Conservation (phyloP, 2,888 invertebrate species). For the Amblyteles armatorius region DNA sequence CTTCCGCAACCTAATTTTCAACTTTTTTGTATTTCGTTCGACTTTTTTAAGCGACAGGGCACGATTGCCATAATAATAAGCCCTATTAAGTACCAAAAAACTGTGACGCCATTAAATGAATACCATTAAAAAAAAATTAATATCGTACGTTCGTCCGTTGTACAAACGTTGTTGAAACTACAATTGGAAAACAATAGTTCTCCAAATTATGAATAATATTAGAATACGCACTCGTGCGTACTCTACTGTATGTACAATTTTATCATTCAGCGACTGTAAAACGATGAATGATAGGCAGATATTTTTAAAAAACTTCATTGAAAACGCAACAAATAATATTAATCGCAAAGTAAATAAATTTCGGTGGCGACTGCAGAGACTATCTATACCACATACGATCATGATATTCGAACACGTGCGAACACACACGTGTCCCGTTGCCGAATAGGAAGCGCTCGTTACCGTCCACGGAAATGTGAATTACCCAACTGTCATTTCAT, state of each 20-base stretch:
- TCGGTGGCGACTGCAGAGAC: conserved; percentile 23
- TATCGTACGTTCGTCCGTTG: conserved; percentile 22
- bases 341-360: not conserved
- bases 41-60: conserved; percentile 38
- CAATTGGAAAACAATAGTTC: conserved; percentile 38
- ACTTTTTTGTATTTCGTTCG: not conserved
- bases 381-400: conserved; percentile 8
- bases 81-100: conserved; percentile 61
- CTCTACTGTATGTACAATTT: conserved; percentile 40
- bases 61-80: conserved; percentile 9
- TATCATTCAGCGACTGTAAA: conserved; percentile 32
- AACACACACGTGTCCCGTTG: conserved; percentile 22
- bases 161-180: conserved; percentile 10
- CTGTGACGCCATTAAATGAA: conserved; percentile 9
- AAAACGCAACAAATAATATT: conserved; percentile 29
- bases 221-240: conserved; percentile 27
- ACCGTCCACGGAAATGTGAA: conserved; percentile 25
- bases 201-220: conserved; percentile 21
- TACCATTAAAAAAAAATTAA: conserved; percentile 16
- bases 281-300: not conserved
- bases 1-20: conserved; percentile 28
- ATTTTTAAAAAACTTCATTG: conserved; percentile 23
- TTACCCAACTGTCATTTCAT: not conserved
- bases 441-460: conserved; percentile 44
- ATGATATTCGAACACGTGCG: conserved; percentile 18